Percentiles rank a stretch among this genome's conserved stretches.
These are phyloP conservation scores for Bathynomus jamesi DNA, from an alignment of 1,140 invertebrate species.

Conservation along the genomic window DNA sequence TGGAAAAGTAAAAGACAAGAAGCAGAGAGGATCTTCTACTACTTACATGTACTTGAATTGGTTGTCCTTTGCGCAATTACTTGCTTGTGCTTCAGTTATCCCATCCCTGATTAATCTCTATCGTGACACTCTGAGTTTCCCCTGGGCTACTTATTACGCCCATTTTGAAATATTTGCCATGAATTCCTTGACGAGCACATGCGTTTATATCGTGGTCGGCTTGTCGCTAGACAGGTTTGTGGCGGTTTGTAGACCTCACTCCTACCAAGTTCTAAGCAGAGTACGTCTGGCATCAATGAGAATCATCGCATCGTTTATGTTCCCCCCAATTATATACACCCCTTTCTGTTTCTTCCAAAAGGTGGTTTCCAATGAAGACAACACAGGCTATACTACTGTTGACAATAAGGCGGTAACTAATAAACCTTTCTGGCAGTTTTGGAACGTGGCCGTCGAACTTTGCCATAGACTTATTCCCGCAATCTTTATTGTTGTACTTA, in stretches of 20 bases:
- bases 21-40: background rate
- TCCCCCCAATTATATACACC: background rate
- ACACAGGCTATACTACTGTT: background rate
- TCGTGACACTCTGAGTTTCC: conserved; percentile 8
- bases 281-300: background rate
- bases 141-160: conserved; percentile 34
- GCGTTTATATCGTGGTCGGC: conserved; percentile 30
- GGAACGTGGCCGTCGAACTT: conserved; percentile 26
- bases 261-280: conserved; percentile 15
- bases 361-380: background rate
- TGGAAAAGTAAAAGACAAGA: background rate
- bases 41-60: conserved; percentile 27
- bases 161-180: conserved; percentile 24
- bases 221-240: conserved; percentile 33
- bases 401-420: background rate
- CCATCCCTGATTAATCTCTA: conserved; percentile 20
- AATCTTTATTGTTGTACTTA: conserved; percentile 23
- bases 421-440: conserved; percentile 6
- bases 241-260: conserved; percentile 27
- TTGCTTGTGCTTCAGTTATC: conserved; percentile 21
- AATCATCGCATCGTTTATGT: background rate
- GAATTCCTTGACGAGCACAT: conserved; percentile 27
- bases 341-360: background rate
- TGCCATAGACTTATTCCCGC: conserved; percentile 28
- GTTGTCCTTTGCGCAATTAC: conserved; percentile 21